Base-by-base conservation (phyloP, 2,888 invertebrate genomes). In the Gasteruption jaculator region DNA sequence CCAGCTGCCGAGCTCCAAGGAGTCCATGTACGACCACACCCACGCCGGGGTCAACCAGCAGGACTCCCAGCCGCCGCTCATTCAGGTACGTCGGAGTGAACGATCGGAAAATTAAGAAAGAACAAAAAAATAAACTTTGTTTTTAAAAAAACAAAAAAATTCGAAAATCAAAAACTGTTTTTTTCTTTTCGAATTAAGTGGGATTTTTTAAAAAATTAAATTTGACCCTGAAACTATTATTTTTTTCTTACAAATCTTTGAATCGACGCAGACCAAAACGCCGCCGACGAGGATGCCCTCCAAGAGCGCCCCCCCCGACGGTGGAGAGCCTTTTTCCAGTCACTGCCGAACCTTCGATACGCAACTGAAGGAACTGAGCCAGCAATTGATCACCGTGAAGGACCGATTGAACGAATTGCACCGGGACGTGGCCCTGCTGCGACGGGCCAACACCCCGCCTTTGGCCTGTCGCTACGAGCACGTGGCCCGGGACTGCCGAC, bases 341-440 rank as follows among this genome's bases (percentile, higher is more conserved):
- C 82, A 82, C 62, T 82, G 81, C 57, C 74, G 80, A 29, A 74
- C 75, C 4, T 79, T 79, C 53, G 79, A 78, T 52, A 73, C 74
- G 4, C 77, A 76, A 52, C 71, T 77, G 10, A 73, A 81, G 65
- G 81, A 81, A 50, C 62, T 82, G 41, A 79, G 77, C 52, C 76
- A 78, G 47, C 79, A 81, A 58, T 71, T 82, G 54, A 75, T 75
- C 54, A 72, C 74, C 5, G 77, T 82, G 3, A 80, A 80, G 56
- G 81, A 82, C 41, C 75, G 80, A 46, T 76, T 85, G 5, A 78
- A 80, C 32, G 85, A 85, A 52, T 66, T 85, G 19, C 85, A 86
- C 58, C 71, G 82, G 38, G 86, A 86, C 60, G 77, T 86, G 18
- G 80, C 81, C 1, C 74, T 82, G 10, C 69, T 85, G 20, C 73